Evolutionary conservation across 2,113 vertebrate species (phyloP).

Genomic region (Callionymus lyra): DNA sequence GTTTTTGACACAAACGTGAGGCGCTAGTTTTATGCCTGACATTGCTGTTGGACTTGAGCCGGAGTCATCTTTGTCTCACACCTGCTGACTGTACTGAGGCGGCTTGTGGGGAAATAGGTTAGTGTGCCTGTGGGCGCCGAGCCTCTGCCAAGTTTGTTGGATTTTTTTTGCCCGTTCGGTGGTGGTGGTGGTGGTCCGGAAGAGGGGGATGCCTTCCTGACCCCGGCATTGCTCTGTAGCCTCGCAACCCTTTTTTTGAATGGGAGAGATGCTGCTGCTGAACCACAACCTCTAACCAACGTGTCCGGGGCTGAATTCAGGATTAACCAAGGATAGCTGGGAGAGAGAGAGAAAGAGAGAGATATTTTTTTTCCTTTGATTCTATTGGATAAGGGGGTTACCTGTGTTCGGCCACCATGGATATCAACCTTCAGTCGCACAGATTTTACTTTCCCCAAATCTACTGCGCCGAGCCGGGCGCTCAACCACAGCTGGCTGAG

Average conservation of each 20-base stretch:
- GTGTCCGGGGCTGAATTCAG: slow-evolving; percentile 10
- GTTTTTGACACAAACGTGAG: slow-evolving; percentile 7
- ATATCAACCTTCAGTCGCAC: slow-evolving; percentile 66
- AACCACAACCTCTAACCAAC: slow-evolving; percentile 30
- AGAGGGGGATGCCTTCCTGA: slow-evolving; percentile 40
- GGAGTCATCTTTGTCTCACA: slow-evolving; percentile 53
- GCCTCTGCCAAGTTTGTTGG: too few relatives aligned
- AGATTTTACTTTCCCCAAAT: slow-evolving; percentile 67
- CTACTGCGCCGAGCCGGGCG: slow-evolving; percentile 60
- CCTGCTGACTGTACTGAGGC: slow-evolving; percentile 35
- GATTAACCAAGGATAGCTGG: slow-evolving; percentile 12
- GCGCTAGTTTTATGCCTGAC: slow-evolving; percentile 19
- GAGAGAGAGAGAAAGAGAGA: slow-evolving; percentile 1
- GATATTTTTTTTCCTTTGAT: too few relatives aligned
- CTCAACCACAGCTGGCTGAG: slow-evolving; percentile 55
- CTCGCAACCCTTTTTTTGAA: slow-evolving; percentile 8
- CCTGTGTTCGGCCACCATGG: slow-evolving; percentile 42
- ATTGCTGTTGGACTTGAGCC: slow-evolving; percentile 9
- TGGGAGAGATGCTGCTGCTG: slow-evolving; percentile 26
- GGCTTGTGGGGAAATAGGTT: slow-evolving; percentile 60
- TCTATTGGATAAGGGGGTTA: too few relatives aligned
- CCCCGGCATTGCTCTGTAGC: slow-evolving; percentile 22
- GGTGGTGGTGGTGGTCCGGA: too few relatives aligned
- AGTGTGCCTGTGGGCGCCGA: slow-evolving; percentile 58
- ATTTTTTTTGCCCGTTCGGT: too few relatives aligned